phyloP scores from a whole-genome alignment of 2,113 vertebrate species.

The Aleadryas rufinucha region DNA sequence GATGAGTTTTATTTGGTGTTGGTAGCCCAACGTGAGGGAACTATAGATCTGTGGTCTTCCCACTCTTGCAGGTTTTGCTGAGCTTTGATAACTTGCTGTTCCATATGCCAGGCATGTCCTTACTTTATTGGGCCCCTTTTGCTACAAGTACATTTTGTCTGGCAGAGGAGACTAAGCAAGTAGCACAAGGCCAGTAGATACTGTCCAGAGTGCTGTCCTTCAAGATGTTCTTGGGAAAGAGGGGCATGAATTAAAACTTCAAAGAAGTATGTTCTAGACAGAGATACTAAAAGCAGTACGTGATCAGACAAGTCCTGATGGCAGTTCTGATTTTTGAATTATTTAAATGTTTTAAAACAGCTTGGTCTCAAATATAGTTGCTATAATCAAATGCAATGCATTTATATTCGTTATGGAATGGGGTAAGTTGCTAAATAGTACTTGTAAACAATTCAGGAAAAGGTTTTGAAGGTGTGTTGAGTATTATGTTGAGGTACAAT shows the following conservation, averaged over 20 bases:
- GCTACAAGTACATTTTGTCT: neutral
- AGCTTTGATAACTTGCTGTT: neutral
- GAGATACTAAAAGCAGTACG: neutral
- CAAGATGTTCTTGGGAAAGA: neutral
- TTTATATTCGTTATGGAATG: neutral
- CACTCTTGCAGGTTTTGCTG: neutral
- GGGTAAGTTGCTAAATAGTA: neutral
- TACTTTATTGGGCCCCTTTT: neutral
- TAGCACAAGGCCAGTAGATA: neutral
- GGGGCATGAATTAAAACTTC: neutral
- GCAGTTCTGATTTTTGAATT: neutral
- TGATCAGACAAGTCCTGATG: neutral
- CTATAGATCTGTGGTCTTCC: neutral
- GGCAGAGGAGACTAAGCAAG: neutral
- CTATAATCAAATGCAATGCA: neutral
- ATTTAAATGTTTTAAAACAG: neutral
- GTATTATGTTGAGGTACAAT: neutral
- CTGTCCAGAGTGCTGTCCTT: neutral
- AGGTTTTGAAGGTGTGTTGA: neutral
- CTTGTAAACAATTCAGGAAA: neutral
- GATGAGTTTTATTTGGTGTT: fast-evolving
- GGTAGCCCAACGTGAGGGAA: fast-evolving
- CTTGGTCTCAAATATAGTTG: neutral
- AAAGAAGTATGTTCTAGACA: neutral
- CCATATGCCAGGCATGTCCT: neutral